These are phyloP conservation scores for Neopipo cinnamomea DNA, from an alignment of 2,113 vertebrate species.

Conservation along the genomic window DNA sequence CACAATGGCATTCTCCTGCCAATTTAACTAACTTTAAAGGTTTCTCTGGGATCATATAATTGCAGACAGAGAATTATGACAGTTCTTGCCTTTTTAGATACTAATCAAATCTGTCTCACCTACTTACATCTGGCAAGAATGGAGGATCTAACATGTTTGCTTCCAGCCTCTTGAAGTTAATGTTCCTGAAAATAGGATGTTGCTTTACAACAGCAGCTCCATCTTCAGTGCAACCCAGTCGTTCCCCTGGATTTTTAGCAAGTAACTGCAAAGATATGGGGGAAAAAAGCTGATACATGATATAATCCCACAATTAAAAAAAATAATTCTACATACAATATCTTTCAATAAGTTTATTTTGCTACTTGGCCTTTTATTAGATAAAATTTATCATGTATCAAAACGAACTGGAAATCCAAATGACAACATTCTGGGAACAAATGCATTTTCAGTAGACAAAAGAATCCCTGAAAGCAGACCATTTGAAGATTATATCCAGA, in stretches of 20 bases:
- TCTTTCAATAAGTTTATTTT: background rate
- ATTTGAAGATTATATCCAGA: background rate
- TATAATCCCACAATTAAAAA: background rate
- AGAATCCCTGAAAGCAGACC: background rate
- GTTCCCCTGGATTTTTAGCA: conserved; percentile 83
- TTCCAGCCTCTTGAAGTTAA: conserved; percentile 92
- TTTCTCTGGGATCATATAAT: background rate
- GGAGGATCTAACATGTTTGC: conserved; percentile 88
- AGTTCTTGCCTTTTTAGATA: conserved; percentile 41
- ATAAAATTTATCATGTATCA: background rate
- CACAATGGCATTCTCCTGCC: background rate
- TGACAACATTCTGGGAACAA: background rate
- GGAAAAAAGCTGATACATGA: background rate
- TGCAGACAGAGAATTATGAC: background rate
- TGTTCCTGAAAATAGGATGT: conserved; percentile 86
- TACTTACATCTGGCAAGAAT: conserved; percentile 89
- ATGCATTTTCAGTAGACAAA: background rate
- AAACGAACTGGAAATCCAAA: background rate
- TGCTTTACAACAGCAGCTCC: conserved; percentile 83
- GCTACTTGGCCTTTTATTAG: background rate
- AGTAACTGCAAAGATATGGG: conserved; percentile 75
- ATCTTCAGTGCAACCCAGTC: conserved; percentile 82
- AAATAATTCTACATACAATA: background rate
- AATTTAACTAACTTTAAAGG: background rate
- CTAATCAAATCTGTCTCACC: conserved; percentile 62